Evolutionary conservation across 2,113 vertebrate species (phyloP), one percentile per base, ranked within the genome.

Genomic region (Solea senegalensis): DNA sequence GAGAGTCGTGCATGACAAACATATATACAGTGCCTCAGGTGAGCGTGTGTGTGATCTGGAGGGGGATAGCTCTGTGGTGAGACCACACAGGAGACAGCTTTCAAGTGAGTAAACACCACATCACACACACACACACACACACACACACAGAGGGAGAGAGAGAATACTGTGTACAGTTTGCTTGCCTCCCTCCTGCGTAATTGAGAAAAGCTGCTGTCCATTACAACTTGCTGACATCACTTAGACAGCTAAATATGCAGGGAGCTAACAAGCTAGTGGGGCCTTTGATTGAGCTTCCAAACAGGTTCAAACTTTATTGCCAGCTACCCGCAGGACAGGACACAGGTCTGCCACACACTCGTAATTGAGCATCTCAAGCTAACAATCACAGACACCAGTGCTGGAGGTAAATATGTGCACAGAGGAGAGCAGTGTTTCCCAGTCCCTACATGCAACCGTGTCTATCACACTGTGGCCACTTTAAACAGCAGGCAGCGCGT

Each of bases 41-140:
- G 78, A 76, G 79, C 57, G 55, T 88, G 88, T 88, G 88, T 90
- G 88, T 80, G 88, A 88, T 88, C 82, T 87, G 74, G 76, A 81
- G 75, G 79, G 83, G 89, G 76, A 83, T 82, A 88, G 86, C 81
- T 78, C 54, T 77, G 77, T 86, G 83, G 86, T 43, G 51, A 90
- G 91, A 92, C 91, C 91, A 92, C 91, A 92, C 91, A 92, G 88
- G 85, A 91, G 88, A 92, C 86, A 88, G 90, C 90, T 91, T 90
- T 90, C 85, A 89, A 89, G 86, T 85, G 86, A 83, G 88, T 92
- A 92, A 92, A 91, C 88, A 91, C 88, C 86, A 88, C 90, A 91
- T 91, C 88, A 91, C 87, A 92, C 72, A 81, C 72, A 84, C 70
- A 69, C 72, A 68, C 48, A 64, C 77, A 72, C 53, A 12, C 50